phyloP scores from a whole-genome alignment of 2,113 vertebrate species.

The Bujurquina vittata region DNA sequence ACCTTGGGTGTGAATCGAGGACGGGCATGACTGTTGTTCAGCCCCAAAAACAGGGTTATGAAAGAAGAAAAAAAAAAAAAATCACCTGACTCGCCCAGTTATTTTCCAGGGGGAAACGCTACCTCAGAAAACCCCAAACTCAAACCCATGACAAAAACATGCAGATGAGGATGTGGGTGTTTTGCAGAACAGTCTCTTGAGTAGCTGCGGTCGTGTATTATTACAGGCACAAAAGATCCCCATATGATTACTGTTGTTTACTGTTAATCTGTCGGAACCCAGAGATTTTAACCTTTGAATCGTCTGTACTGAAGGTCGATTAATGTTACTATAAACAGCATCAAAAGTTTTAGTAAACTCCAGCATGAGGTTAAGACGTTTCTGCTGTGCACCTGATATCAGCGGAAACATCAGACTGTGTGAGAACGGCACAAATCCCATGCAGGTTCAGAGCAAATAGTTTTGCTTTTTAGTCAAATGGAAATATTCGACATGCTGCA shows the following conservation, averaged over 20 bases:
- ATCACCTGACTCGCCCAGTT: neutral
- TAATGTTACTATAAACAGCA: neutral
- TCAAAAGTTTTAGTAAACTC: neutral
- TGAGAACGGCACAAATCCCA: neutral
- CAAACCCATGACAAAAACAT: slow-evolving; percentile 20
- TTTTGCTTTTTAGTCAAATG: neutral
- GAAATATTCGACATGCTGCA: neutral
- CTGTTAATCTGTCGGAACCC: slow-evolving; percentile 10
- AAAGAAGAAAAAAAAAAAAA: neutral
- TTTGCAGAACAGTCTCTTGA: slow-evolving; percentile 38
- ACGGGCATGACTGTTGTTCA: neutral
- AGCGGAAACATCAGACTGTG: neutral
- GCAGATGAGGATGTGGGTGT: slow-evolving; percentile 63
- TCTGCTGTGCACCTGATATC: neutral
- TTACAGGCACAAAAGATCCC: slow-evolving; percentile 30
- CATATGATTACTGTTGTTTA: slow-evolving; percentile 1
- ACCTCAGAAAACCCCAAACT: slow-evolving; percentile 13
- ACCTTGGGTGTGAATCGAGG: neutral
- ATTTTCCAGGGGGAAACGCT: slow-evolving; percentile 13
- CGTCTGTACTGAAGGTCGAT: neutral
- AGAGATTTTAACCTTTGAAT: neutral
- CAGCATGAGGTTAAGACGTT: neutral
- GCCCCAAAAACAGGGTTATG: neutral
- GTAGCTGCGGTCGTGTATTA: slow-evolving; percentile 1
- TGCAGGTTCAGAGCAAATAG: neutral